These are phyloP conservation scores for Megaustenia siamemsis DNA, from an alignment of 2,888 invertebrate species.

Conservation along the genomic window DNA sequence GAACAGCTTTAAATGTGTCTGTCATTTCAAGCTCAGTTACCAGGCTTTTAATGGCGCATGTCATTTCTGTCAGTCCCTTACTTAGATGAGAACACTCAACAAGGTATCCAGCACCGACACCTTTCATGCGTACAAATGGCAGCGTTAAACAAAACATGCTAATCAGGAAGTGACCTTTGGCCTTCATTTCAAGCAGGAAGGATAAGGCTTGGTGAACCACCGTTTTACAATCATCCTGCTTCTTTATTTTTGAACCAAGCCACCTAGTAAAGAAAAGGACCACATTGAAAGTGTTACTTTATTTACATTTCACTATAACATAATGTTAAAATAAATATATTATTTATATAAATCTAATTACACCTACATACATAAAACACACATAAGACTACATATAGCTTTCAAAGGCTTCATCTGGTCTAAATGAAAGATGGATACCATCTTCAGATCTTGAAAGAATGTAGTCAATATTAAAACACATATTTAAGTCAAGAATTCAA, in stretches of 20 bases:
- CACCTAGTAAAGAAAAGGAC: conserved; percentile 12
- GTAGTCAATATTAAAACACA: too few species aligned
- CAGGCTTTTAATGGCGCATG: conserved; percentile 56
- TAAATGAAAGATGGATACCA: too few species aligned
- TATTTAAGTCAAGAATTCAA: too few species aligned
- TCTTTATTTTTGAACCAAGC: neutral
- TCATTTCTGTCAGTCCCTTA: conserved; percentile 54
- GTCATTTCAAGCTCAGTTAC: conserved; percentile 59
- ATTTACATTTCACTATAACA: too few species aligned
- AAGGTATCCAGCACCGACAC: conserved; percentile 14
- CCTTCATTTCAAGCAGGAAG: conserved; percentile 6
- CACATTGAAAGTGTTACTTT: neutral
- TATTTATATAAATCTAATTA: too few species aligned
- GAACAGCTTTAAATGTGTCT: conserved; percentile 52
- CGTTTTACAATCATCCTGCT: neutral
- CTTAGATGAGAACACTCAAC: conserved; percentile 53
- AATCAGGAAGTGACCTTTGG: neutral
- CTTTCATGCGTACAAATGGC: neutral
- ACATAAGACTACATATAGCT: too few species aligned
- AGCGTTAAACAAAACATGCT: conserved; percentile 28
- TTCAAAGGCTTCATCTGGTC: too few species aligned
- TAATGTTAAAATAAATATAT: too few species aligned
- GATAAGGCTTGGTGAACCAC: conserved; percentile 30
- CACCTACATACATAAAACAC: too few species aligned
- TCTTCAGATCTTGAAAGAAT: too few species aligned